Conservation (phyloP, 92 coral and sea anemone genomes). For the Umimayanthus kanabou region DNA sequence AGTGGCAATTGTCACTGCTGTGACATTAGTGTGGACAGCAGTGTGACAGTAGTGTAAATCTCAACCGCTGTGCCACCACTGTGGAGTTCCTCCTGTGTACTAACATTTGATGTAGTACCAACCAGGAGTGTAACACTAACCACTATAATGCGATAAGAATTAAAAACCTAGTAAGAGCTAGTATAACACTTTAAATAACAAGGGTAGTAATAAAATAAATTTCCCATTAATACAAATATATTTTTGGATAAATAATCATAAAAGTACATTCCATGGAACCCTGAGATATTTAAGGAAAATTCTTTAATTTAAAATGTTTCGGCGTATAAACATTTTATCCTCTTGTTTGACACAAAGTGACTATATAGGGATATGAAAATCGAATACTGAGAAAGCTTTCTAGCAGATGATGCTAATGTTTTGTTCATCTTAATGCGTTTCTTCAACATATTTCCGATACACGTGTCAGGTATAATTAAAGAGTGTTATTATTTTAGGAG, state of each 20-base stretch:
- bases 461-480: too few species aligned
- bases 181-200: background rate
- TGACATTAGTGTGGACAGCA: too few species aligned
- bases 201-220: too few species aligned
- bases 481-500: too few species aligned
- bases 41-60: too few species aligned
- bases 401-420: background rate
- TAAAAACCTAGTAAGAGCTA: background rate
- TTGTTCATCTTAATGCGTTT: background rate
- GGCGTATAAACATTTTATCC: background rate
- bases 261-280: background rate
- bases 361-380: background rate
- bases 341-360: background rate
- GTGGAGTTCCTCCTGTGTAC: too few species aligned
- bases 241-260: background rate
- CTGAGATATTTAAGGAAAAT: background rate
- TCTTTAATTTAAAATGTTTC: too few species aligned
- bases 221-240: background rate
- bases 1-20: too few species aligned
- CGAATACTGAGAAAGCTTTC: background rate
- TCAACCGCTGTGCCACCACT: too few species aligned
- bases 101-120: background rate
- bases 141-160: background rate
- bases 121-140: background rate
- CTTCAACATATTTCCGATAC: background rate